Evolutionary conservation across 2,888 invertebrate species (phyloP).

Genomic region (Polylopha cassiicola): DNA sequence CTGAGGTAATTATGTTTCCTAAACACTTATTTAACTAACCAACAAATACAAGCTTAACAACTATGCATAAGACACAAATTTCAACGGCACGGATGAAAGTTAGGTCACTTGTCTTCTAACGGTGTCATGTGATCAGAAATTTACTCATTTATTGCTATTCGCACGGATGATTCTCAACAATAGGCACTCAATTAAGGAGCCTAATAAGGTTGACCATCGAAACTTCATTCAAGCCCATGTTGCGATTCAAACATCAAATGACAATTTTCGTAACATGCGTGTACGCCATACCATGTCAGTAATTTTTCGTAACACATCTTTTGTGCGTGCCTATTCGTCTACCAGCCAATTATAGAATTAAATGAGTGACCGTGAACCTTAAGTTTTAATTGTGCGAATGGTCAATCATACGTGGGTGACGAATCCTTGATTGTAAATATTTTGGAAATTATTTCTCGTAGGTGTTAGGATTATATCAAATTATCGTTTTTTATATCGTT

Average conservation of each 20-base stretch:
- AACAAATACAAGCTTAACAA: too few species aligned
- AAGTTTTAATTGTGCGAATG: slow-evolving; percentile 41
- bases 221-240: background rate
- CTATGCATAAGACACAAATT: too few species aligned
- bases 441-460: slow-evolving; percentile 5
- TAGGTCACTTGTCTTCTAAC: too few species aligned
- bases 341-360: slow-evolving; percentile 57
- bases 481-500: slow-evolving; percentile 16
- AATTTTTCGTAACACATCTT: slow-evolving; percentile 48
- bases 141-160: slow-evolving; percentile 6
- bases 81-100: too few species aligned
- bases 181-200: slow-evolving; percentile 8
- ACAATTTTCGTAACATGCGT: slow-evolving; percentile 47
- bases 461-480: slow-evolving; percentile 21
- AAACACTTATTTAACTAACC: too few species aligned
- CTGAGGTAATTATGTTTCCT: too few species aligned
- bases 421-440: slow-evolving; percentile 34
- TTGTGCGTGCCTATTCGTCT: slow-evolving; percentile 43
- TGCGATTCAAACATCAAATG: slow-evolving; percentile 28
- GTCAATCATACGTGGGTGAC: slow-evolving; percentile 35
- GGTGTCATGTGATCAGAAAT: slow-evolving; percentile 4
- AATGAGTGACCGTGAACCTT: slow-evolving; percentile 56
- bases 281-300: slow-evolving; percentile 22
- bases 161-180: slow-evolving; percentile 1
- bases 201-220: slow-evolving; percentile 15